Conservation (phyloP, 1,140 invertebrate genomes). For the Zaprionus taronus region DNA sequence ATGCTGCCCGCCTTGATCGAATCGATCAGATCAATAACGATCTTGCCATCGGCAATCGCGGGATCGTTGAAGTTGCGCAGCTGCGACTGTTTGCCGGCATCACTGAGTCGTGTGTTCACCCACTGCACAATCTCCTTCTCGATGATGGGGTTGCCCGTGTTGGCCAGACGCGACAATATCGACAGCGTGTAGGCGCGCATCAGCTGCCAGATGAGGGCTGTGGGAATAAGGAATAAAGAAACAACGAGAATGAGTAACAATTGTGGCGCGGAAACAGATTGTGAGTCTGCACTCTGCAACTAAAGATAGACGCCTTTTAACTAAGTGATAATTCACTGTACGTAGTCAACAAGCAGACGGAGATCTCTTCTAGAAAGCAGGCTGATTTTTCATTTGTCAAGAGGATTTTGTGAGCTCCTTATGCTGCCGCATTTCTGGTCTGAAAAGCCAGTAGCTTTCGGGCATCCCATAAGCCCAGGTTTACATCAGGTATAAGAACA, state of each 20-base stretch:
- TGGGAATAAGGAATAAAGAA: conserved; percentile 23
- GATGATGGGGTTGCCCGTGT: conserved; percentile 94
- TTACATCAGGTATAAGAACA: too few species aligned
- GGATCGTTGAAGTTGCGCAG: conserved; percentile 96
- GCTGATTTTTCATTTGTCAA: too few species aligned
- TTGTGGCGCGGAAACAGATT: not conserved
- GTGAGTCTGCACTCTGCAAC: too few species aligned
- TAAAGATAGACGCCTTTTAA: too few species aligned
- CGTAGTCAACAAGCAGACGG: not conserved
- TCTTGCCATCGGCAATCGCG: conserved; percentile 92
- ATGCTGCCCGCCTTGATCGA: conserved; percentile 97
- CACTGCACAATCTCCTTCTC: conserved; percentile 98
- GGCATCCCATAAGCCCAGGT: too few species aligned
- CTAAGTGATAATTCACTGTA: too few species aligned
- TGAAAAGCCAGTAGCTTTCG: too few species aligned
- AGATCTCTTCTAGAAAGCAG: too few species aligned
- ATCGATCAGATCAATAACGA: conserved; percentile 98
- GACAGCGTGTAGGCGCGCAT: conserved; percentile 99
- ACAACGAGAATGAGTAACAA: not conserved
- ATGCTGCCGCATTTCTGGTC: too few species aligned
- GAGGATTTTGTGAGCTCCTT: too few species aligned
- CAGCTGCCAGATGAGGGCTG: conserved; percentile 98
- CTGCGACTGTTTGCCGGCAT: conserved; percentile 91
- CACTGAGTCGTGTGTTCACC: conserved; percentile 96
- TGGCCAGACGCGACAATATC: conserved; percentile 94